phyloP scores from a whole-genome alignment of 2,797 vertebrate genomes.

The Rhabdomys pumilio region DNA sequence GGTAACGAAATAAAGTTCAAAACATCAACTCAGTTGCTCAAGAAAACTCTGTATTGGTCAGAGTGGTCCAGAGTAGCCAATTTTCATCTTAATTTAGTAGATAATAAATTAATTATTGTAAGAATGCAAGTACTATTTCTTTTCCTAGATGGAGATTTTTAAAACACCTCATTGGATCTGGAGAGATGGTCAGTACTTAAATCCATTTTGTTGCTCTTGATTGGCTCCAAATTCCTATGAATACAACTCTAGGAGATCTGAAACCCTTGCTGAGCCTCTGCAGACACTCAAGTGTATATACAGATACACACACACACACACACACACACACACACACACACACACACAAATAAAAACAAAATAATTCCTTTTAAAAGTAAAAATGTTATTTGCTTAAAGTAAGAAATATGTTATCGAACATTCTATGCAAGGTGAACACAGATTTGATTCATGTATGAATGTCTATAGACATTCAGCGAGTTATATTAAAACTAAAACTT shows the following conservation, averaged over 20 bases:
- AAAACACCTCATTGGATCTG: neutral
- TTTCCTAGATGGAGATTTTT: conserved; percentile 23
- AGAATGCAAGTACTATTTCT: conserved; percentile 22
- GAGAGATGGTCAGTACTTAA: neutral
- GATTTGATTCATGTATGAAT: conserved; percentile 2
- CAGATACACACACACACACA: no score
- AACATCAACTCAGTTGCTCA: conserved; percentile 15
- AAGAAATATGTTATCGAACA: neutral
- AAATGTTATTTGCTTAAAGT: neutral
- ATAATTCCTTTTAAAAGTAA: neutral
- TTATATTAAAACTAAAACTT: conserved; percentile 14
- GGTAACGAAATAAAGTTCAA: neutral
- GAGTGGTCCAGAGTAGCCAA: neutral
- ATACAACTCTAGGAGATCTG: neutral
- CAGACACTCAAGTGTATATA: neutral
- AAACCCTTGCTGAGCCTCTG: neutral
- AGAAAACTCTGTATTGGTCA: neutral
- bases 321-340: neutral
- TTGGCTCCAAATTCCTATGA: neutral
- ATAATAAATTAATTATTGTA: conserved; percentile 13
- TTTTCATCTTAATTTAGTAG: conserved; percentile 43
- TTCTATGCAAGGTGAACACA: neutral
- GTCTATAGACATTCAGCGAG: neutral
- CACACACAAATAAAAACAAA: neutral
- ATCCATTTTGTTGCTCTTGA: neutral